Base-by-base conservation (phyloP, 37 sponge, comb jelly and placozoan genomes). In the Oopsacas minuta region DNA sequence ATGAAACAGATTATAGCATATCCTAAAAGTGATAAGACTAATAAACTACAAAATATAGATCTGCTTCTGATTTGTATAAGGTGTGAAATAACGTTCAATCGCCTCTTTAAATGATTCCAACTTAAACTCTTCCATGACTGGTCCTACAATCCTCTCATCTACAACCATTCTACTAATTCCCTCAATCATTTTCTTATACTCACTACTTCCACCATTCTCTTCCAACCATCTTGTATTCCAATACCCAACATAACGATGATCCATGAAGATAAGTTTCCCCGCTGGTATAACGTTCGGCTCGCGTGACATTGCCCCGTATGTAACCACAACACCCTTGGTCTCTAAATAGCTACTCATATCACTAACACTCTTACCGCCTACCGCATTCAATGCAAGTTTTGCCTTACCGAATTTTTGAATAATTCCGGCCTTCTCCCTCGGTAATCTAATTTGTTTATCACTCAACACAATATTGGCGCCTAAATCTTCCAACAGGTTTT, bases 281-380 rank as follows among this genome's bases (percentile, higher is more conserved):
- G 91, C 87, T 36, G 90, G 88, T 0, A 94, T 86, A 12, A 88
- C 86, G 3, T 92, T 69, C 42, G 95, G 95, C 36, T 90, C 37
- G 46, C 82, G 84, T 37, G 93, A 90, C 95, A 94, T 94, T 38
- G 93, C 95, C 53, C 95, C 95, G 88, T 94, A 94, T 0, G 92
- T 94, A 28, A 94, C 93, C 85, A 94, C 37, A 23, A 84, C 85
- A 69, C 87, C 95, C 23, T 42, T 36, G 34, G 38, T 28, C 90
- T 32, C 53, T 37, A 94, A 61, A n/a, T 86, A 83, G 36, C 85
- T 51, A 52, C 89, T 38, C 30, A 94, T 52, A 51, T 61, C 84
- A 3, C 85, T 90, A 20, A 90, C 81, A 84, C 91, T 92, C 81
- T 88, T 91, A 30, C 95, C 95, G 7, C 95, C 95, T 17, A 94